Base-by-base conservation (phyloP, 2,888 invertebrate species). In the Euzophera pinguis region DNA sequence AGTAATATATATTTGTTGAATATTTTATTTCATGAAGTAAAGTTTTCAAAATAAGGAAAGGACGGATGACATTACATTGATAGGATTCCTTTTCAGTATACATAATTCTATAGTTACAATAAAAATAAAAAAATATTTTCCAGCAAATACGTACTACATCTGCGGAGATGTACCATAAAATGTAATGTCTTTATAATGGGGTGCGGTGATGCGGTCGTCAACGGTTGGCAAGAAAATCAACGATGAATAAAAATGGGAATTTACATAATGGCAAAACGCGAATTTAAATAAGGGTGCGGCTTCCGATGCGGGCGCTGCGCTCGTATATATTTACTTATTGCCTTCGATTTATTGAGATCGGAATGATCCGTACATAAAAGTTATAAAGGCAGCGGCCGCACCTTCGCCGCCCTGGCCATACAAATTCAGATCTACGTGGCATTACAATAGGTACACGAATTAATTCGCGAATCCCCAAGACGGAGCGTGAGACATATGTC, bases 381-480 rank as follows among this genome's bases (percentile, higher is more conserved):
- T 55, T 22, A 61, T 59, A 41, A 12, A 50, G 51, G 49, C 39
- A 16, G 43, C 38, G 22, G 42, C 32, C 34, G 39, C 43, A 41
- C 37, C 42, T 27, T 35, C 27, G 17, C 43, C 41, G 13, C 29
- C 37, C 47, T 17, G 34, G 41, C 17, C 49, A 53, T 66, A 71
- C 71, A 77, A 78, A 78, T 78, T 78, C 75, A 72, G 78, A 77
- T 78, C 78, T 77, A 78, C 73, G 73, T 63, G 61, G 62, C 56
- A 52, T 59, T 55, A 64, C 56, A 59, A 34, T 59, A 51, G 49
- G 59, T 61, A 53, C 62, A 51, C 51, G 37, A 39, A 35, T 42
- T 34, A 41, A 39, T 5, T 35, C 42, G 35, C 43, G 35, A 34
- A 35, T 43, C 13, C 43, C 43, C 37, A 35, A 17, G 42, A 45